Base-by-base conservation (phyloP, 2,797 vertebrate species). In the Myripristis murdjan region DNA sequence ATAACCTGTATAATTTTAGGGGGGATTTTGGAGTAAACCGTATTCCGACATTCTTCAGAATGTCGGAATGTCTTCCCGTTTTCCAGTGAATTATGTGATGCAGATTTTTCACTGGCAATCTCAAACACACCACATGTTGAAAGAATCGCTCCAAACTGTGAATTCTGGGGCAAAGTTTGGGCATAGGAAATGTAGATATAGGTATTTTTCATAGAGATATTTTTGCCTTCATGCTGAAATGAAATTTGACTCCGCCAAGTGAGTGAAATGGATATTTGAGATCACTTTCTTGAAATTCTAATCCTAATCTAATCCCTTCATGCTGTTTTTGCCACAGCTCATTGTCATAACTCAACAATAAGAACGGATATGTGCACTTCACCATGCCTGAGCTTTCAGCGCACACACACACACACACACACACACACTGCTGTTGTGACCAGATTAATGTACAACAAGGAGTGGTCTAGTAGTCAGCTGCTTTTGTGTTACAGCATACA, bases 201-300 rank as follows among this genome's bases (percentile, higher is more conserved):
- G 14, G 49, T 11, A 26, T 65, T 22, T 15, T 49, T 10, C 24
- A n/a, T n/a, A n/a, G n/a, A n/a, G n/a, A 6, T 14, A n/a, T 35
- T 22, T 11, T 68, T 43, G 24, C 6, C 3, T 52, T 14, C 24
- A 14, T 52, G 24, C 49, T 3, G 49, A 52, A 28, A 26, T 52
- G 1, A 14, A 28, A 52, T 52, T n/a, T n/a, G n/a, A n/a, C n/a
- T 52, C 15, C 49, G 14, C 23, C 54, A 31, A 24, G 53, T 60
- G 51, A 75, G 43, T 73, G 58, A 73, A 73, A 75, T 55, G 31
- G 55, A 57, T 54, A n/a, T n/a, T n/a, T n/a, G n/a, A n/a, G n/a
- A 48, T 68, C 47, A 72, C 8, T 48, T 51, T 48, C n/a, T 37
- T 43, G 51, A 59, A 49, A 55, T 44, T 52, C 14, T 52, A 47